These are phyloP conservation scores for Epinotia nisella DNA, from an alignment of 2,888 invertebrate genomes.

Conservation along the genomic window DNA sequence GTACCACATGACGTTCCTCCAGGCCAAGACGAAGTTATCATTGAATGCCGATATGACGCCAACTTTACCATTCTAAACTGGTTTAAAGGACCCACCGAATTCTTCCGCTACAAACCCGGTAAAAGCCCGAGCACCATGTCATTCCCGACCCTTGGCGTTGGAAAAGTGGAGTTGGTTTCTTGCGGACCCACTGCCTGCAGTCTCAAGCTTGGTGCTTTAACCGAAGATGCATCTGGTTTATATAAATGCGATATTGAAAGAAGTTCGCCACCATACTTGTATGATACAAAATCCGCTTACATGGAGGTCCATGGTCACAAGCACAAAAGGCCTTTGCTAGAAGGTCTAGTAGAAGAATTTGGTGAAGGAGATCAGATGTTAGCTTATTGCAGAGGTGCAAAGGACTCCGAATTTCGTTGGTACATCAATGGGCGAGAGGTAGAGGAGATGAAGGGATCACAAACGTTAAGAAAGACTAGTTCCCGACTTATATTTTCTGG, in stretches of 20 bases:
- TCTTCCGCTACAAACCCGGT: conserved; percentile 76
- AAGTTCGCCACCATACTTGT: conserved; percentile 71
- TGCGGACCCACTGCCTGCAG: conserved; percentile 74
- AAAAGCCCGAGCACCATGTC: conserved; percentile 70
- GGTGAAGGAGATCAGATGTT: conserved; percentile 69
- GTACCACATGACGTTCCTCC: conserved; percentile 67
- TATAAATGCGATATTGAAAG: conserved; percentile 77
- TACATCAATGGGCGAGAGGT: conserved; percentile 72
- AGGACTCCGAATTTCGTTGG: conserved; percentile 72
- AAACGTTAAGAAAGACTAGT: conserved; percentile 61
- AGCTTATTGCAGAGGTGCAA: conserved; percentile 70
- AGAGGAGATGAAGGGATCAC: conserved; percentile 62
- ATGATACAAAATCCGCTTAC: conserved; percentile 65
- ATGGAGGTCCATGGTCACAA: conserved; percentile 72
- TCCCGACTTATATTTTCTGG: conserved; percentile 70
- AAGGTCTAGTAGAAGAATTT: conserved; percentile 69
- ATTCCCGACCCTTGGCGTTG: conserved; percentile 71
- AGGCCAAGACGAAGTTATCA: conserved; percentile 67
- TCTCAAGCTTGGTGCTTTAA: conserved; percentile 67
- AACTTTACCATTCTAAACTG: conserved; percentile 78
- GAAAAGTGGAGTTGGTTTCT: conserved; percentile 65
- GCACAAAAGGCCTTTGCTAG: conserved; percentile 66
- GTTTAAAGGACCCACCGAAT: conserved; percentile 75
- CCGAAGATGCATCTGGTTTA: conserved; percentile 72
- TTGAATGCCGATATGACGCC: conserved; percentile 77